Conservation (phyloP, 1,140 invertebrate species). For the Scylla paramamosain region DNA sequence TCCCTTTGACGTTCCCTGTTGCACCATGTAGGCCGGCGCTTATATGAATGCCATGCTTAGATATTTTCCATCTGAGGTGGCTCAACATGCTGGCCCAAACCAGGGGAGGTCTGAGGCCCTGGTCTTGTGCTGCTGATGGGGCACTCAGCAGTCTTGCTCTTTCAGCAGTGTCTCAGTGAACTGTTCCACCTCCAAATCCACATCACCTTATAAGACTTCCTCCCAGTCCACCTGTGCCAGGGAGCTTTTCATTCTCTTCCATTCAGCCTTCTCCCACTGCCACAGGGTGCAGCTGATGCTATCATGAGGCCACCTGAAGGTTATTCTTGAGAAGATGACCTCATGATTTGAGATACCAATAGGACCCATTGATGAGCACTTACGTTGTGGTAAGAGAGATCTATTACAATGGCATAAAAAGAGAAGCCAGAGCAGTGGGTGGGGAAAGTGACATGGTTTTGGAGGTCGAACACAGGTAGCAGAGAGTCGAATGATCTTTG, state of each 20-base stretch:
- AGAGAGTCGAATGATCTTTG: background rate
- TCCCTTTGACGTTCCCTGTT: background rate
- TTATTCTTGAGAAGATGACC: background rate
- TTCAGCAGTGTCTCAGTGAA: too few species aligned
- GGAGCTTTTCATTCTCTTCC: too few species aligned
- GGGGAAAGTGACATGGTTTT: background rate
- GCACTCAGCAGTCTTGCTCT: background rate
- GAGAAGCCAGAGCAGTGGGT: background rate
- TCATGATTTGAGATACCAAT: background rate
- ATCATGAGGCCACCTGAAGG: background rate
- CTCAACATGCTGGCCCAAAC: too few species aligned
- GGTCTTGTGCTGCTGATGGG: background rate
- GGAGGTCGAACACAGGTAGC: background rate
- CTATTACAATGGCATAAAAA: background rate
- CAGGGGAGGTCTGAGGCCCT: too few species aligned
- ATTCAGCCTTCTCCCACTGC: too few species aligned
- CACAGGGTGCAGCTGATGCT: too few species aligned
- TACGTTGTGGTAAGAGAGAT: background rate
- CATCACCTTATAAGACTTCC: too few species aligned
- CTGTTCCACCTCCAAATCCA: too few species aligned
- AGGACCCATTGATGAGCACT: background rate
- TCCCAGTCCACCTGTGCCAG: too few species aligned
- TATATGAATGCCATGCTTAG: background rate
- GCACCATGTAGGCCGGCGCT: background rate
- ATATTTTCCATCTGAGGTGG: too few species aligned